Percentiles rank a stretch among this genome's conserved stretches.
Conservation (phyloP, 2,113 vertebrate genomes). For the Galeopterus variegatus region DNA sequence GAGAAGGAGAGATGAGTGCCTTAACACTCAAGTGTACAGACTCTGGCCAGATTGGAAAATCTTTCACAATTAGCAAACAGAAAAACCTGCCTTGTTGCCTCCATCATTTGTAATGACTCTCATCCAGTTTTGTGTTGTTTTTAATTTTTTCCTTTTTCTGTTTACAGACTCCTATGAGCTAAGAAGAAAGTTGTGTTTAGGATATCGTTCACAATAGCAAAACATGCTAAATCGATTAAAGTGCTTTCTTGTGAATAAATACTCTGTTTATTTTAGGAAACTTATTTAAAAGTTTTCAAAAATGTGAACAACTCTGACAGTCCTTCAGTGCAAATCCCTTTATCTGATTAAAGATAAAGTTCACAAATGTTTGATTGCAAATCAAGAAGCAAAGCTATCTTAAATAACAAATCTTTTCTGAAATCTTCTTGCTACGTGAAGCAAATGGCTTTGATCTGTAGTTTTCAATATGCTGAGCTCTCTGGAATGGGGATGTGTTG, state of each 20-base stretch:
- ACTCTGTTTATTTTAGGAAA: constrained; percentile 63
- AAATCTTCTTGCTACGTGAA: background rate
- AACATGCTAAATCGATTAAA: constrained; percentile 41
- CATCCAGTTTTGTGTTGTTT: background rate
- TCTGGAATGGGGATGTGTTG: background rate
- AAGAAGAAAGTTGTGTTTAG: constrained; percentile 34
- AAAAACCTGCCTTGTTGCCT: background rate
- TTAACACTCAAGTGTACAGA: background rate
- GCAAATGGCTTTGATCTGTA: constrained; percentile 26
- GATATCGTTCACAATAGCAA: constrained; percentile 25
- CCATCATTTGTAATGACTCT: background rate
- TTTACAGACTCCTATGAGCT: background rate
- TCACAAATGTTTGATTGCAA: constrained; percentile 75
- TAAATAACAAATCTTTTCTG: constrained; percentile 64
- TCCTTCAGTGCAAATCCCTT: constrained; percentile 35
- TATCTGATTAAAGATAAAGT: constrained; percentile 55
- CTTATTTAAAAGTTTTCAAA: background rate
- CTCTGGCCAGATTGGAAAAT: background rate
- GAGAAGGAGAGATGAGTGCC: background rate
- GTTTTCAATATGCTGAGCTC: constrained; percentile 18
- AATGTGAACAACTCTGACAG: constrained; percentile 35
- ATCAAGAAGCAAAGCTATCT: constrained; percentile 74
- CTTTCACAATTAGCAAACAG: background rate
- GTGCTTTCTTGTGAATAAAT: constrained; percentile 50
- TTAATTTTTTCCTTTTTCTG: constrained; percentile 19